Percentiles rank a stretch among this genome's conserved stretches.
phyloP scores from a whole-genome alignment of 2,888 invertebrate species.

The Pseudoips prasinana region DNA sequence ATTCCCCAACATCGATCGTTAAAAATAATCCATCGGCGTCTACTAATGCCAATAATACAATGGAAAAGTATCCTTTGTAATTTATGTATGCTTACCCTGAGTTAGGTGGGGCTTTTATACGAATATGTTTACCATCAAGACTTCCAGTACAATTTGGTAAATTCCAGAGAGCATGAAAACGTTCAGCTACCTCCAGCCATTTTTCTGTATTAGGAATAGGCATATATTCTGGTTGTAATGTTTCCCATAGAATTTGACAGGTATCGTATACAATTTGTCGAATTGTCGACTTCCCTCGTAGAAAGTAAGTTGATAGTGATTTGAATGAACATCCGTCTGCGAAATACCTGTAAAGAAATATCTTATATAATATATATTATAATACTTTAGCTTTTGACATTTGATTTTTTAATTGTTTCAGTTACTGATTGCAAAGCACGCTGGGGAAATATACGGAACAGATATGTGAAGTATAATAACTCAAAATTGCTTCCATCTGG shows the following conservation, averaged over 20 bases:
- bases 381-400: background rate
- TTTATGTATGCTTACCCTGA: no score
- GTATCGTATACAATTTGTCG: slow-evolving; percentile 10
- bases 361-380: background rate
- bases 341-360: slow-evolving; percentile 3
- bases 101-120: no score
- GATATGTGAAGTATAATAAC: slow-evolving; percentile 14
- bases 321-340: slow-evolving; percentile 2
- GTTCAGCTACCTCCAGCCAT: no score
- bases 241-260: no score
- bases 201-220: no score
- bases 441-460: slow-evolving; percentile 15
- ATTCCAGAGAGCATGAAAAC: slow-evolving; percentile 8
- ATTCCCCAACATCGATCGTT: no score
- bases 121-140: no score
- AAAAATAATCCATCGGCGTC: no score
- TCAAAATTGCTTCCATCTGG: slow-evolving; percentile 11
- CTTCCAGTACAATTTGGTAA: slow-evolving; percentile 32
- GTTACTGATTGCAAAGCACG: background rate
- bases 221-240: no score
- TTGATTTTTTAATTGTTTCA: background rate
- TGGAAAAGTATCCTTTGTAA: no score
- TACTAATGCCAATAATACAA: no score
- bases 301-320: slow-evolving; percentile 5
- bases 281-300: slow-evolving; percentile 2